Base-by-base conservation (phyloP, 1,140 invertebrate species). In the Sarcophaga peregrina region DNA sequence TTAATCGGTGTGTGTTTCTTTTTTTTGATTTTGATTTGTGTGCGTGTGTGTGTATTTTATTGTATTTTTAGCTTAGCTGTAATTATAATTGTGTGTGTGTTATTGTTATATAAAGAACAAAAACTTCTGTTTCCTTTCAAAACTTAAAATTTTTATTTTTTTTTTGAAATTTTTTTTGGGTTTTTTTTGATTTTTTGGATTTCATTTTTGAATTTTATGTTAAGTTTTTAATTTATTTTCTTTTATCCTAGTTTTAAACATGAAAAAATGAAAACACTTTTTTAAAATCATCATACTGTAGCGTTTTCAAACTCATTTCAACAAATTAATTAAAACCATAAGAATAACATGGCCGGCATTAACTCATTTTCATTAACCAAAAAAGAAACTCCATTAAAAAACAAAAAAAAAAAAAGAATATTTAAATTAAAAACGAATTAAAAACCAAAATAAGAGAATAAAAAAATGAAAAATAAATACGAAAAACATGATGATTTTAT, bases 401-500 rank as follows among this genome's bases (percentile, higher is more conserved):
- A 50, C 25, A 3, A 76, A 25, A 76, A 47, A 11, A 11, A 78
- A 78, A 2, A 0, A 50, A 20, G 6, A 20, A 78, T 20, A 48
- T 20, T n/a, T 50, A 76, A 76, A 76, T 13, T 9, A 72, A 82
- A 82, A 82, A 82, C 81, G n/a, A 82, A 82, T 4, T 85, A 86
- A 89, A 37, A 15, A 17, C 20, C 52, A 58, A 82, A 20, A 82
- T 76, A 54, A 75, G 86, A 88, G 87, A 85, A 86, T 87, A 89
- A 88, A 89, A 82, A 87, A 89, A n/a, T n/a, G n/a, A n/a, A 76
- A 82, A 17, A 82, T 76, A 54, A 75, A 86, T 89, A 87, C 85
- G 86, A 87, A 89, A 88, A 89, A 80, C 86, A 89, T 85, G 88
- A 90, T 89, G 88, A 89, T 89, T 87, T 90, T 89, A 89, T 90